phyloP scores from a whole-genome alignment of 2,113 vertebrate species.

The Kryptolebias marmoratus region DNA sequence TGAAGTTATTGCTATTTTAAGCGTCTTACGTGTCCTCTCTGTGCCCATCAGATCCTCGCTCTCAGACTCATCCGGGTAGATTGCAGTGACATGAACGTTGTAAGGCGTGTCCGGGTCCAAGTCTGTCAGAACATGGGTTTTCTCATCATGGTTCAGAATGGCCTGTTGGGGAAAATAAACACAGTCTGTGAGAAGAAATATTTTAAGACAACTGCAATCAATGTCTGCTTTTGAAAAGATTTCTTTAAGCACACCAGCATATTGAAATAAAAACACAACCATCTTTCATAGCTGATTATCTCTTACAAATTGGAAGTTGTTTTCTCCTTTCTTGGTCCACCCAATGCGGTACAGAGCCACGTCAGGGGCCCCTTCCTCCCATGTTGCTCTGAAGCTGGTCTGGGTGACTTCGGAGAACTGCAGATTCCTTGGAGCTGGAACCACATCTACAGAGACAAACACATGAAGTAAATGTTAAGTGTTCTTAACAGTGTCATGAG shows the following conservation, averaged over 20 bases:
- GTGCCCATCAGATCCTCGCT: slow-evolving; percentile 91
- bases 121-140: slow-evolving; percentile 85
- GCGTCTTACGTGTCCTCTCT: slow-evolving; percentile 90
- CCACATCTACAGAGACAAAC: slow-evolving; percentile 73
- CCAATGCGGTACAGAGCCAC: slow-evolving; percentile 93
- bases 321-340: slow-evolving; percentile 85
- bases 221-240: too few relatives aligned
- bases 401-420: slow-evolving; percentile 87
- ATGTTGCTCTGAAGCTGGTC: slow-evolving; percentile 89
- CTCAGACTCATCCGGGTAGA: slow-evolving; percentile 98
- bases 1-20: neutral
- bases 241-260: too few relatives aligned
- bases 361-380: slow-evolving; percentile 96
- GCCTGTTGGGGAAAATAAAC: slow-evolving; percentile 76
- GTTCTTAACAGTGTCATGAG: neutral
- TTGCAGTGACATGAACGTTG: slow-evolving; percentile 91
- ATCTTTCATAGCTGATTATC: slow-evolving; percentile 20
- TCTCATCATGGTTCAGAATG: slow-evolving; percentile 91
- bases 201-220: neutral
- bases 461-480: neutral
- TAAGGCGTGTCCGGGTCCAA: slow-evolving; percentile 90
- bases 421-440: slow-evolving; percentile 92
- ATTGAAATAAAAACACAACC: too few relatives aligned
- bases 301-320: slow-evolving; percentile 76
- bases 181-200: neutral